Evolutionary conservation across 2,888 invertebrate genomes (phyloP).

Genomic region (Drosophila eohydei): DNA sequence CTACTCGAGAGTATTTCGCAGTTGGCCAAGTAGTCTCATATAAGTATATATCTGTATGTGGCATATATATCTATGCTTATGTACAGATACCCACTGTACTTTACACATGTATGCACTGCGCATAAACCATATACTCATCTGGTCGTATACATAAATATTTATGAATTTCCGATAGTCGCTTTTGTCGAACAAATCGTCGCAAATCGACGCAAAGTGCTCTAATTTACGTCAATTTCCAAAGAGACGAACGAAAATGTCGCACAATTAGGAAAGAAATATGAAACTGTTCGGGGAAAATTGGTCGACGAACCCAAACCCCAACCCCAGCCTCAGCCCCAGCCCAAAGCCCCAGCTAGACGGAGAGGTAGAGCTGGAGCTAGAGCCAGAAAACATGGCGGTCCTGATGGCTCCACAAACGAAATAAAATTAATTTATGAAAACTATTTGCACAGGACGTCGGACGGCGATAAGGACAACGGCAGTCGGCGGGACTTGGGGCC

Average conservation of each 20-base stretch:
- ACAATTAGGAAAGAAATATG: constrained; percentile 78
- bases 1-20: constrained; percentile 4
- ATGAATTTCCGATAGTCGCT: constrained; percentile 63
- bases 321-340: not conserved
- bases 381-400: constrained; percentile 45
- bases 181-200: constrained; percentile 67
- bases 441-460: constrained; percentile 72
- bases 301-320: constrained; percentile 22
- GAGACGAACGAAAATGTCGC: constrained; percentile 64
- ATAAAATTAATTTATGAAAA: constrained; percentile 82
- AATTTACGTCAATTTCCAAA: constrained; percentile 75
- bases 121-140: constrained; percentile 46
- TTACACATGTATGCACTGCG: not conserved
- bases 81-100: not conserved
- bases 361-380: not conserved
- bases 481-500: not conserved
- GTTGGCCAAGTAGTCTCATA: not conserved
- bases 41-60: not conserved
- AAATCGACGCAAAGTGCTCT: constrained; percentile 76
- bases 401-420: constrained; percentile 68
- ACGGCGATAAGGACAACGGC: constrained; percentile 50
- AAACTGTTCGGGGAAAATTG: constrained; percentile 57
- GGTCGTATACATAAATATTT: constrained; percentile 71
- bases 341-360: not conserved
- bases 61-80: not conserved